These are phyloP conservation scores for Tetramorium parvispinum DNA, from an alignment of 1,140 invertebrate species.

Conservation along the genomic window DNA sequence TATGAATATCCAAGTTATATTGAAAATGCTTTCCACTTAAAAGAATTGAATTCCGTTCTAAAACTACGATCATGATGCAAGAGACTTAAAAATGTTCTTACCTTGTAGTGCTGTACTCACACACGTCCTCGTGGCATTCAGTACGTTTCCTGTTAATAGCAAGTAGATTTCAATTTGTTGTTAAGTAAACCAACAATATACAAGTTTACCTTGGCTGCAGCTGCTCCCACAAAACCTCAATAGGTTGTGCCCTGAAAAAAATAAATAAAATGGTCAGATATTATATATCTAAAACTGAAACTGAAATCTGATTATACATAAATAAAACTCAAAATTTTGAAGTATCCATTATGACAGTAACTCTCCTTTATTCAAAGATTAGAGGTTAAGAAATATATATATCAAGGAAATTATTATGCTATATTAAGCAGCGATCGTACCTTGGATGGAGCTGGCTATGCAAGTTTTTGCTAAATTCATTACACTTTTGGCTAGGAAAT, in stretches of 20 bases:
- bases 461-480: conserved; percentile 65
- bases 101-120: conserved; percentile 71
- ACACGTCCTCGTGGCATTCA: conserved; percentile 55
- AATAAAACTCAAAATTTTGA: neutral
- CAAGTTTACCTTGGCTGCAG: conserved; percentile 49
- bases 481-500: conserved; percentile 69
- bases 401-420: neutral
- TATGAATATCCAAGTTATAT: neutral
- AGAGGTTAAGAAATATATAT: conserved; percentile 38
- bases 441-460: conserved; percentile 66
- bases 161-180: conserved; percentile 29
- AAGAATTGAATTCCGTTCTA: neutral
- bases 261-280: neutral
- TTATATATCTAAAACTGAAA: neutral
- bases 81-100: conserved; percentile 53
- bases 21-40: neutral
- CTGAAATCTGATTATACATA: neutral
- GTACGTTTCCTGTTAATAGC: conserved; percentile 61
- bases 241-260: conserved; percentile 50
- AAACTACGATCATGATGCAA: neutral
- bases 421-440: conserved; percentile 55
- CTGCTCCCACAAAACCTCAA: neutral
- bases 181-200: conserved; percentile 1
- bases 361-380: conserved; percentile 6
- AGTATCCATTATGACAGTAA: neutral